These are phyloP conservation scores for Drosophila anomalata DNA, from an alignment of 2,888 invertebrate genomes.

Conservation along the genomic window DNA sequence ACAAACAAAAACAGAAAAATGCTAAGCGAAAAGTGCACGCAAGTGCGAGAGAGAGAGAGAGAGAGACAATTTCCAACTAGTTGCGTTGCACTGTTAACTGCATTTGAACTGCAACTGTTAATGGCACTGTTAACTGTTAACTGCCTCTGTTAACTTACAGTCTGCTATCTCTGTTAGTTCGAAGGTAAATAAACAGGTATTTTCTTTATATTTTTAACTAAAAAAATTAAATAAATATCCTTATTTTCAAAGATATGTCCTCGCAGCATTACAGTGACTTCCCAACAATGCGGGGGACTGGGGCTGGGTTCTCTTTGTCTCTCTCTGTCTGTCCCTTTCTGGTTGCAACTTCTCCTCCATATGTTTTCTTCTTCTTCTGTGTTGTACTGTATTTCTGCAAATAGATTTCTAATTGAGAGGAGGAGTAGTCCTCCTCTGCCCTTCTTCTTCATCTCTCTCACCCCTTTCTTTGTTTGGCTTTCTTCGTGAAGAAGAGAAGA, in stretches of 20 bases:
- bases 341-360: background rate
- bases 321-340: constrained; percentile 1
- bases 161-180: constrained; percentile 5
- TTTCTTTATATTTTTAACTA: background rate
- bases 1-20: constrained; percentile 30
- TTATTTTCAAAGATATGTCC: background rate
- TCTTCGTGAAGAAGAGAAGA: background rate
- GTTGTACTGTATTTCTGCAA: constrained; percentile 28
- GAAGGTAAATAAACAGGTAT: background rate
- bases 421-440: background rate
- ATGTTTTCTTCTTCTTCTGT: background rate
- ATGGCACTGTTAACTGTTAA: constrained; percentile 5
- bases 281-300: constrained; percentile 20
- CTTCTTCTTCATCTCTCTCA: no score
- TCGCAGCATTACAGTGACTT: constrained; percentile 31
- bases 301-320: constrained; percentile 1
- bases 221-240: background rate
- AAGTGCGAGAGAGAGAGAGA: constrained; percentile 7
- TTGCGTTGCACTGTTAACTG: constrained; percentile 34
- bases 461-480: constrained; percentile 17
- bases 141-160: background rate
- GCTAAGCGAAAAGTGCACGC: background rate
- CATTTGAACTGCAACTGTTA: background rate
- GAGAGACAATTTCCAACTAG: constrained; percentile 27
- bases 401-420: constrained; percentile 44